Conservation (phyloP, 2,113 vertebrate species). For the Solenodon paradoxus region DNA sequence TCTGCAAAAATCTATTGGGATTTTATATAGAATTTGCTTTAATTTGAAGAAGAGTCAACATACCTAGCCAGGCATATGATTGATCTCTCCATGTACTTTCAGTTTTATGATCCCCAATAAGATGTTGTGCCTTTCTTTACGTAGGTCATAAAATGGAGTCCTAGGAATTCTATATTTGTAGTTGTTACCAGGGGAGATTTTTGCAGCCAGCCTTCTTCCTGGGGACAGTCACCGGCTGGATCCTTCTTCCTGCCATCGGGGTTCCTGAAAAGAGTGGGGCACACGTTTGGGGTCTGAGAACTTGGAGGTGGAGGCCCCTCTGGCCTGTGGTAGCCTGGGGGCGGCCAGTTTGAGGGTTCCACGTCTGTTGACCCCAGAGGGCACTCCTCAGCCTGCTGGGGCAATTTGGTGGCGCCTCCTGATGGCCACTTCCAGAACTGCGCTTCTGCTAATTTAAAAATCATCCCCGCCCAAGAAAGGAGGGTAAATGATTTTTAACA, state of each 20-base stretch:
- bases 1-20: not conserved
- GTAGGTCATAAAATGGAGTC: not conserved
- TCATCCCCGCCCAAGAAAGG: not conserved
- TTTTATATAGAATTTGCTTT: not conserved
- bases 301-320: not conserved
- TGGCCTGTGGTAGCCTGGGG: rapidly evolving
- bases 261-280: too few species aligned
- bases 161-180: not conserved
- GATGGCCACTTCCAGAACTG: not conserved
- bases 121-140: not conserved
- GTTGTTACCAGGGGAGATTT: not conserved
- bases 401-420: not conserved
- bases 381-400: not conserved
- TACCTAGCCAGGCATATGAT: not conserved
- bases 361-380: too few species aligned
- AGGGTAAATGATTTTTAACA: not conserved
- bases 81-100: not conserved
- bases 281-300: not conserved
- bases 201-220: not conserved
- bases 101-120: not conserved
- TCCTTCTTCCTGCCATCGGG: not conserved
- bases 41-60: not conserved
- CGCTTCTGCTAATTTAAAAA: not conserved
- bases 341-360: not conserved
- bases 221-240: not conserved